Evolutionary conservation across 30 jellyfish, hydroid and myxozoan genomes (phyloP).

Genomic region (Euphysa ruthae): DNA sequence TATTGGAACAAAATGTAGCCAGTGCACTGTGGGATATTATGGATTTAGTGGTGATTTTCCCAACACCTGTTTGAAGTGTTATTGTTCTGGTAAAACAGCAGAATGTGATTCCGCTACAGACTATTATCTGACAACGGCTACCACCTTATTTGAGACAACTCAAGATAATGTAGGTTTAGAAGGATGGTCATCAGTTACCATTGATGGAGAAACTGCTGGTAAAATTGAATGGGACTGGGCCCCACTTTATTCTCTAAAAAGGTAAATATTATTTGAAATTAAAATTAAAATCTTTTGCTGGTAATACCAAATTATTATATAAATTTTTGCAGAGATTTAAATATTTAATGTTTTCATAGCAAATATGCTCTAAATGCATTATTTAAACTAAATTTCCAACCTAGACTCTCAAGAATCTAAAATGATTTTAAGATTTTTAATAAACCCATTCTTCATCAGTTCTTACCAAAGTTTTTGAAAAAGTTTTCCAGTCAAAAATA

Average conservation of each 20-base stretch:
- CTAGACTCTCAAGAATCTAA: too few relatives aligned
- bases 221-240: slow-evolving; percentile 50
- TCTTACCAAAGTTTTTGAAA: too few relatives aligned
- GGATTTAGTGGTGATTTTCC: slow-evolving; percentile 73
- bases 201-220: slow-evolving; percentile 40
- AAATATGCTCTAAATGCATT: too few relatives aligned
- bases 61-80: slow-evolving; percentile 64
- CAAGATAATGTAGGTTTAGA: slow-evolving; percentile 36
- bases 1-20: slow-evolving; percentile 49
- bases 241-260: slow-evolving; percentile 28
- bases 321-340: too few relatives aligned
- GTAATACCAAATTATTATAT: too few relatives aligned
- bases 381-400: too few relatives aligned
- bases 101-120: slow-evolving; percentile 68
- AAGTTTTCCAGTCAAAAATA: too few relatives aligned
- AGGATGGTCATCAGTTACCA: slow-evolving; percentile 78
- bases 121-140: slow-evolving; percentile 39
- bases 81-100: slow-evolving; percentile 67
- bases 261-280: slow-evolving; percentile 22
- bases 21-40: slow-evolving; percentile 64
- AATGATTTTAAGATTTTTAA: too few relatives aligned
- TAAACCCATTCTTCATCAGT: too few relatives aligned
- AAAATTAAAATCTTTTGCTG: too few relatives aligned
- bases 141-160: slow-evolving; percentile 38
- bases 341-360: too few relatives aligned